These are phyloP conservation scores for Varroa destructor DNA, from an alignment of 1,140 invertebrate genomes.

Conservation along the genomic window DNA sequence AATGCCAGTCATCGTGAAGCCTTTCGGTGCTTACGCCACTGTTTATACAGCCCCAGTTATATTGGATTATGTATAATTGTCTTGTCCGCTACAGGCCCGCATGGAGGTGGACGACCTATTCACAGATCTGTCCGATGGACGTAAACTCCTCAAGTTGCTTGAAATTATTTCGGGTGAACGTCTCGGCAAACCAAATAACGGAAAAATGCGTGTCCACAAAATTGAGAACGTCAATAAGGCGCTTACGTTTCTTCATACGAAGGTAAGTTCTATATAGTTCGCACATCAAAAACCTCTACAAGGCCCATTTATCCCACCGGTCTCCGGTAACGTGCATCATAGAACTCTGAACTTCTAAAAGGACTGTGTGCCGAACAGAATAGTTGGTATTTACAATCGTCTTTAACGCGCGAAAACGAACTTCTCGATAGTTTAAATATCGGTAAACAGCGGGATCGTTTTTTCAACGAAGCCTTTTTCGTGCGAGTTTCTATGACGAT, in stretches of 20 bases:
- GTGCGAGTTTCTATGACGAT: no score
- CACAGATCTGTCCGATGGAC: conserved; percentile 85
- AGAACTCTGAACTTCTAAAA: neutral
- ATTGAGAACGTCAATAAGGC: conserved; percentile 99
- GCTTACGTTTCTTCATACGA: conserved; percentile 89
- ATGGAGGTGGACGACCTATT: conserved; percentile 97
- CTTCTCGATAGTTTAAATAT: no score
- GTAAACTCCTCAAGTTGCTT: conserved; percentile 83
- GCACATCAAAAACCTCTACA: no score
- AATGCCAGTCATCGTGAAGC: no score
- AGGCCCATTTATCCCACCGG: neutral
- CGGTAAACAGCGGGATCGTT: no score
- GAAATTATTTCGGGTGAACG: conserved; percentile 98
- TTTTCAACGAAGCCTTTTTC: no score
- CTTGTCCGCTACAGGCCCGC: conserved; percentile 44
- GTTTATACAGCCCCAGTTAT: no score
- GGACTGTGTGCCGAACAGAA: conserved; percentile 5
- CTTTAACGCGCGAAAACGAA: no score
- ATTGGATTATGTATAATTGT: no score
- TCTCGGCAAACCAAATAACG: conserved; percentile 87
- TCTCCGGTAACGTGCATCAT: neutral
- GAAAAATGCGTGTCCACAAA: conserved; percentile 93
- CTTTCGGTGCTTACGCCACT: no score
- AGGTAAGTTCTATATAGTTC: conserved; percentile 50
- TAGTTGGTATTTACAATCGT: neutral